Conservation (phyloP, 2,888 invertebrate species). For the Scrobipalpa costella region DNA sequence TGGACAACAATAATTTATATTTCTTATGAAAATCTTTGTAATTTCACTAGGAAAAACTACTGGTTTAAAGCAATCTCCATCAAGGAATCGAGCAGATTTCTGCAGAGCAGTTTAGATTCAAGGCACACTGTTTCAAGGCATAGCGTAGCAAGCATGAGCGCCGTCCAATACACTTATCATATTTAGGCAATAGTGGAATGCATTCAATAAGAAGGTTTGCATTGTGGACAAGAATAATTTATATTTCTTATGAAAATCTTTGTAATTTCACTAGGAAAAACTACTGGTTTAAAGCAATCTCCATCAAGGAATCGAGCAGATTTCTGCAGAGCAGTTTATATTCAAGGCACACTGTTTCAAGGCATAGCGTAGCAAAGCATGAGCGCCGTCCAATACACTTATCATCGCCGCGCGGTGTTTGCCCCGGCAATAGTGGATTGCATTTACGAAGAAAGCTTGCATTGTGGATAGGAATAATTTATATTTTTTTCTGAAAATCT, state of each 20-base stretch:
- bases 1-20: not conserved
- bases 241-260: not conserved
- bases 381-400: constrained; percentile 60
- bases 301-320: constrained; percentile 4
- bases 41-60: not conserved
- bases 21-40: not conserved
- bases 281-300: not conserved
- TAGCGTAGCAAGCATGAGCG: constrained; percentile 54
- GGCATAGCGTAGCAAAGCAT: constrained; percentile 54
- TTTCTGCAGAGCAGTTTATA: not conserved
- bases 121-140: constrained; percentile 56
- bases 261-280: not conserved
- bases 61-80: not conserved
- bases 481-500: not conserved
- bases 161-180: constrained; percentile 64
- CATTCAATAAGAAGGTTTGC: constrained; percentile 20
- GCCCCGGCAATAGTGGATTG: constrained; percentile 35
- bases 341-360: constrained; percentile 53
- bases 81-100: constrained; percentile 9
- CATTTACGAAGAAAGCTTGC: constrained; percentile 21
- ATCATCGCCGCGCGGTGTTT: too few species aligned
- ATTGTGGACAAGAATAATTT: not conserved
- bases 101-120: constrained; percentile 26
- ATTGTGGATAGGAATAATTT: not conserved
- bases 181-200: constrained; percentile 35